phyloP scores from a whole-genome alignment of 2,888 invertebrate genomes.

The Phortica okadai region DNA sequence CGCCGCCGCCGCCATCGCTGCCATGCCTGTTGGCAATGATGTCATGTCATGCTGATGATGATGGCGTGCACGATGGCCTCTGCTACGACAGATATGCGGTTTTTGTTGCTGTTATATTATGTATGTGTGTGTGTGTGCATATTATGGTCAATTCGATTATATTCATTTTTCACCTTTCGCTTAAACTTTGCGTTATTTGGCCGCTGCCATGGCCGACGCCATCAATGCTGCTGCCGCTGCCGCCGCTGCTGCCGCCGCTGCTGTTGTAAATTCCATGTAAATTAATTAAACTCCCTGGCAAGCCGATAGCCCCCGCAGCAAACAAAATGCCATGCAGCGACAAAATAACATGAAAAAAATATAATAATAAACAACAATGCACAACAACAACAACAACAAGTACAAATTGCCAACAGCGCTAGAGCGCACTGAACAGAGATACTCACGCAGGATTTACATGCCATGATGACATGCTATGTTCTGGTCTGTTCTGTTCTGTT shows the following conservation, averaged over 20 bases:
- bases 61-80: conserved; percentile 44
- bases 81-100: conserved; percentile 45
- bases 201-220: conserved; percentile 25
- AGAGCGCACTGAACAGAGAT: not conserved
- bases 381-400: not conserved
- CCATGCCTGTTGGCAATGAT: conserved; percentile 30
- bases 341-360: not conserved
- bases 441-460: conserved; percentile 7
- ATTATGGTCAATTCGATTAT: conserved; percentile 67
- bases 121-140: conserved; percentile 11
- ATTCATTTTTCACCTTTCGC: conserved; percentile 68
- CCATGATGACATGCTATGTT: not conserved
- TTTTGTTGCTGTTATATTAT: conserved; percentile 9
- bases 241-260: conserved; percentile 44
- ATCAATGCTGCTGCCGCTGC: conserved; percentile 40
- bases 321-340: not conserved
- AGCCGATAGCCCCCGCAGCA: conserved; percentile 43
- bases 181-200: conserved; percentile 60
- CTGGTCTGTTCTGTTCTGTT: not conserved
- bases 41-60: conserved; percentile 49
- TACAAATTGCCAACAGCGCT: conserved; percentile 58
- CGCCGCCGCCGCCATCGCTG: too few relatives aligned
- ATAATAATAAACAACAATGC: not conserved
- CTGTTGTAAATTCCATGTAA: conserved; percentile 69
- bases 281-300: conserved; percentile 69